Base-by-base conservation (phyloP, 2,797 vertebrate genomes). In the Enteromius fasciolatus region DNA sequence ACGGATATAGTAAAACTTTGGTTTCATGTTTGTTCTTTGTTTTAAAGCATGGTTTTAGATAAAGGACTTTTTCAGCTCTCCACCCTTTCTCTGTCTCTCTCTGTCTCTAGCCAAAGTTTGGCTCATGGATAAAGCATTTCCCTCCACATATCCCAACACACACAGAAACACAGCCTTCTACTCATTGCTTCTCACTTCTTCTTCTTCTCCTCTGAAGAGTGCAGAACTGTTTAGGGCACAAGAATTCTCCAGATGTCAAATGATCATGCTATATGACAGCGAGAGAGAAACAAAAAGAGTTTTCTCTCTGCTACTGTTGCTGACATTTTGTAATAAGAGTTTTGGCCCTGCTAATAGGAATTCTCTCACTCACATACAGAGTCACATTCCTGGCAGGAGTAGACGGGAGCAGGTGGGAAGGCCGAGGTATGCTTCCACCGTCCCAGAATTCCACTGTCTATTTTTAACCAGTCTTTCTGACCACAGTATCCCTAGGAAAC, bases 371-470 rank as follows among this genome's bases (percentile, higher is more conserved):
- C 50, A 87, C 69, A 85, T 66, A 57, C 73, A 81, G 73, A 76
- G 80, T 80, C 86, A 78, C 78, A 89, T 88, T 86, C 87, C 78
- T 63, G 46, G 64, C 78, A 89, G 84, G 85, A 89, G 92, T 90
- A 89, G 93, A 94, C 91, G n/a, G 93, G 90, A 94, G 92, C 94
- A 95, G 94, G 94, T 95, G 94, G 91, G 64, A 36, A 88, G 86
- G 78, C 85, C 80, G 89, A 88, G 89, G 90, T 92, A 87, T 90
- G 90, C 86, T 85, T 87, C 59, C 81, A 89, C 87, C 61, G 54
- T 83, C 81, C 83, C 85, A 83, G 86, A 85, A 86, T 86, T 83
- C 83, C 81, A 70, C 81, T 1, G 50, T 79, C 75, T 90, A 91
- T 91, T 90, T 90, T 86, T 90, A 89, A 85, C 86, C 77, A 39